Base-by-base conservation (phyloP, 2,888 invertebrate species). In the Hybos culiciformis region DNA sequence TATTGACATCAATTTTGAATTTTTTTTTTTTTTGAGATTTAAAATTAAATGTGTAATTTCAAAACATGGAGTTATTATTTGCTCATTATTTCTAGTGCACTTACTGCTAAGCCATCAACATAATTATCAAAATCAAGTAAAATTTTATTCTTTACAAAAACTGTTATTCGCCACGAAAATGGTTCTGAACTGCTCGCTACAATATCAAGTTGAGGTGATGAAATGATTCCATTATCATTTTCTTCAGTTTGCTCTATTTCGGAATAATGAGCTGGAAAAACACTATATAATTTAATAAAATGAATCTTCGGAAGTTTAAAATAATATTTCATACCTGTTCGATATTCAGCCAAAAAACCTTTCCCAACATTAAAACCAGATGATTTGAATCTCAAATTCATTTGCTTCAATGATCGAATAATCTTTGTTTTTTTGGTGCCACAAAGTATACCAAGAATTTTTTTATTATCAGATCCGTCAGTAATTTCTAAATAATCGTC, bases 401-500 rank as follows among this genome's bases (percentile, higher is more conserved):
- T 66, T 78, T 85, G 90, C 21, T 86, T 54, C 43, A 66, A 67
- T 18, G 73, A 67, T 1, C 63, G 68, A 1, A 70, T 64, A 1
- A 77, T 74, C 2, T 78, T 61, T 48, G 78, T 77, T 2, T 63
- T 62, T 0, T 80, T 78, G 5, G 64, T 68, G 11, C 83, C 82
- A 62, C 94, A 94, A 60, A 73, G 90, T 12, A 79, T 68, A 2
- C 78, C 79, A 12, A 88, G 50, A 6, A 92, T 52, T 19, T 66
- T 66, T 7, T 90, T 90, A 9, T 63, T 63, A 0, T 72, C 69
- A 52, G 72, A 64, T 4, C 66, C 60, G 67, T 81, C 77, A 31
- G 90, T 77, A 42, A 94, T 70, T 72, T 92, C 92, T 19, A 94
- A 64, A 60, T 83, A 93, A 63, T 93, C 93, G 34, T 74, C 72